These are phyloP conservation scores for Drosophila ambigua DNA, from an alignment of 1,140 invertebrate genomes.

Conservation along the genomic window DNA sequence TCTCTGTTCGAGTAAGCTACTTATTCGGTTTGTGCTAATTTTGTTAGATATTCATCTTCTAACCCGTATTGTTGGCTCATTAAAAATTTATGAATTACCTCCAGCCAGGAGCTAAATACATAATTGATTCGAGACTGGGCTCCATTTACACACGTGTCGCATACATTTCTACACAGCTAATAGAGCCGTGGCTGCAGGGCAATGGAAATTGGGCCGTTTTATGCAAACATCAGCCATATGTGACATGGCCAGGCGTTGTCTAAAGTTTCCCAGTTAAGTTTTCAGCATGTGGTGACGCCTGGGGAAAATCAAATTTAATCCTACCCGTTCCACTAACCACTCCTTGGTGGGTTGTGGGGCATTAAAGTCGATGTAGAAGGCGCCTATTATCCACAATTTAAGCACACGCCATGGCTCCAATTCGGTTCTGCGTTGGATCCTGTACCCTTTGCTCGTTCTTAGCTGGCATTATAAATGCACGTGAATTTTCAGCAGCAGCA, in stretches of 20 bases:
- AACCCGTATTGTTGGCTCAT: neutral
- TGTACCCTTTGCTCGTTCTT: constrained; percentile 23
- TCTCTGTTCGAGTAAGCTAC: too few species aligned
- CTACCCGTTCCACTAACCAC: neutral
- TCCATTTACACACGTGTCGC: constrained; percentile 38
- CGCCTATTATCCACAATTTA: constrained; percentile 49
- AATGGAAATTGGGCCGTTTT: constrained; percentile 46
- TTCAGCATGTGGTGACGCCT: constrained; percentile 38
- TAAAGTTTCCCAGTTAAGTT: constrained; percentile 57
- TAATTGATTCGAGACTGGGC: constrained; percentile 36
- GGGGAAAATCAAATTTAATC: constrained; percentile 67
- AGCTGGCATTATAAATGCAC: constrained; percentile 52
- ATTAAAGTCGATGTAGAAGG: constrained; percentile 26
- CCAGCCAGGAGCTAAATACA: constrained; percentile 18
- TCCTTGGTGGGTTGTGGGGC: constrained; percentile 12
- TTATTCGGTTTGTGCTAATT: too few species aligned
- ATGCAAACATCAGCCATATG: constrained; percentile 55
- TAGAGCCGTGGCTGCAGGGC: constrained; percentile 25
- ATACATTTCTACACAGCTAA: constrained; percentile 32
- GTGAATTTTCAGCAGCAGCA: constrained; percentile 30
- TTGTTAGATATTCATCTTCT: too few species aligned
- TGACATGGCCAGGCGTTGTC: constrained; percentile 44
- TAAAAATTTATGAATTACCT: constrained; percentile 3
- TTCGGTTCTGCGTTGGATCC: constrained; percentile 16
- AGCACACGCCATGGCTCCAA: constrained; percentile 32